Percentiles rank a stretch among this genome's conserved stretches.
These are phyloP conservation scores for Machimus atricapillus DNA, from an alignment of 2,888 invertebrate genomes.

Conservation along the genomic window DNA sequence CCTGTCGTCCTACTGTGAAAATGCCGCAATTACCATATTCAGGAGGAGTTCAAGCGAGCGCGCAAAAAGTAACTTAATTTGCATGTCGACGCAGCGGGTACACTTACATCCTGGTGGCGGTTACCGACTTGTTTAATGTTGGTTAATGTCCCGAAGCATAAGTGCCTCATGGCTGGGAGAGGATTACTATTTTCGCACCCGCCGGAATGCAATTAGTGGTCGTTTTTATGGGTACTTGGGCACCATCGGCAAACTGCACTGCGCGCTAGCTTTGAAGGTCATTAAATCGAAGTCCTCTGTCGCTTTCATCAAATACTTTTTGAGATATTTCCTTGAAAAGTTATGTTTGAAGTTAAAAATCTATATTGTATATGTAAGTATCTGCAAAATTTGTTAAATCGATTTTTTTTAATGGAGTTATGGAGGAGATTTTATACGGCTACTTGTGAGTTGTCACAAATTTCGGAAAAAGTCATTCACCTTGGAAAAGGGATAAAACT, in stretches of 20 bases:
- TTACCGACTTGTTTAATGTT: background rate
- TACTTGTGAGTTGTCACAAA: too few species aligned
- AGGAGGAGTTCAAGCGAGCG: background rate
- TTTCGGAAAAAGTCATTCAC: too few species aligned
- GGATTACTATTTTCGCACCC: conserved; percentile 14
- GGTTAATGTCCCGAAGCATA: background rate
- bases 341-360: background rate
- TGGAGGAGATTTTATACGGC: too few species aligned
- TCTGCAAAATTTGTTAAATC: too few species aligned
- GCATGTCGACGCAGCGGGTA: background rate
- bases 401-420: too few species aligned
- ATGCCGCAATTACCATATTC: background rate
- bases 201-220: conserved; percentile 16
- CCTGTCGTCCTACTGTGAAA: background rate
- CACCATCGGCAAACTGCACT: background rate
- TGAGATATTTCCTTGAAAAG: background rate
- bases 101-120: background rate
- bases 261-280: background rate
- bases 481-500: too few species aligned
- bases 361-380: too few species aligned
- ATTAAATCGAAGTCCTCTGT: background rate
- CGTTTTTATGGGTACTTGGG: background rate
- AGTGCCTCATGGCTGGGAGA: background rate
- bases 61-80: background rate
- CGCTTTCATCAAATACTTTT: background rate